Base-by-base conservation (phyloP, 2,797 vertebrate species). In the Myotis planiceps region DNA sequence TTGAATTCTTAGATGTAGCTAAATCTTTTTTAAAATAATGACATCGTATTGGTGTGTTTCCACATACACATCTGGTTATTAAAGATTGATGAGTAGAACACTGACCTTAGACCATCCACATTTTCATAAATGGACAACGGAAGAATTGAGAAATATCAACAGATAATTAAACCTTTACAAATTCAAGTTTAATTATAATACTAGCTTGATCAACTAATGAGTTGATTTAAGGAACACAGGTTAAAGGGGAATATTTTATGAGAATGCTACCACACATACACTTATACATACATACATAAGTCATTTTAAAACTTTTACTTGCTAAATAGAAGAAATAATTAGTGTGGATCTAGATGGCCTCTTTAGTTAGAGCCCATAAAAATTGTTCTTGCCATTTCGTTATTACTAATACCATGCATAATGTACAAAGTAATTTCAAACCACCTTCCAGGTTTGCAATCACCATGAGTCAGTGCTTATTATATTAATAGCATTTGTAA, bases 21-120 rank as follows among this genome's bases (percentile, higher is more conserved):
- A 71, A 80, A 69, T 58, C 10, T 27, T 32, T 84, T 88, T 89
- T 53, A 58, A 90, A 76, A 78, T 76, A 92, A 93, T 79, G 47
- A 27, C 12, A 39, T 88, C 19, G 84, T 95, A 58, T 49, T 74
- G 12, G 14, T 66, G 18, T 93, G 42, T 93, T 95, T 88, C 34
- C n/a, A 69, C 68, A 83, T 53, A 49, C 19, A 71, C 5, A 96
- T 69, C 3, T 34, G 21, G 29, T 74, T 29, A 81, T 89, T 95
- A 93, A 92, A 84, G 27, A 60, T 2, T 78, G 27, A 90, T 82
- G 34, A 88, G 32, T 69, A 87, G 76, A 85, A 45, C 42, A 81
- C 29, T 78, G 87, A 90, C 55, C 32, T 93, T 63, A 84, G 34
- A 86, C 9, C 58, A 19, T 69, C 18, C 37, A 78, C 27, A 16